phyloP scores from a whole-genome alignment of 2,797 vertebrate genomes.

The Trichosurus vulpecula region DNA sequence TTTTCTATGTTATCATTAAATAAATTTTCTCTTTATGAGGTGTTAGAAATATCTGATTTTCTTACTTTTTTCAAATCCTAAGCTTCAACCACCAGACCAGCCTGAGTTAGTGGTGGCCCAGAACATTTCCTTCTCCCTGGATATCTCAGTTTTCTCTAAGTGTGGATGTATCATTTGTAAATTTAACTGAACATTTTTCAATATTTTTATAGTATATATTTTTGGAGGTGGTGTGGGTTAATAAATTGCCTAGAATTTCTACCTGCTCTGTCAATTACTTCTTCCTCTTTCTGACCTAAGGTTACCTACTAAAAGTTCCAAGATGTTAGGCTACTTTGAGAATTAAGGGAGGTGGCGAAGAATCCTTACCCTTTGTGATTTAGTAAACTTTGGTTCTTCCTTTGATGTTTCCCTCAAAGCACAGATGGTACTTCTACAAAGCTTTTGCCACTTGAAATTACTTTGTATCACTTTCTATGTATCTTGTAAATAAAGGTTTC shows the following conservation, averaged over 20 bases:
- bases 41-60: too few relatives aligned
- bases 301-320: too few relatives aligned
- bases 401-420: too few relatives aligned
- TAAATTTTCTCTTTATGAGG: neutral
- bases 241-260: neutral
- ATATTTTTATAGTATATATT: neutral
- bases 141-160: neutral
- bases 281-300: neutral
- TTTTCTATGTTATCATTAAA: neutral
- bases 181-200: neutral
- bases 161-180: neutral
- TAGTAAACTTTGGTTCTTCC: too few relatives aligned
- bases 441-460: too few relatives aligned
- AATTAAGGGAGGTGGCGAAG: too few relatives aligned
- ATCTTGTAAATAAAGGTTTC: too few relatives aligned
- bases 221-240: neutral
- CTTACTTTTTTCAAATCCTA: neutral
- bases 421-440: too few relatives aligned
- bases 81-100: neutral
- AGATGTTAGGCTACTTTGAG: too few relatives aligned
- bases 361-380: too few relatives aligned
- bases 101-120: neutral
- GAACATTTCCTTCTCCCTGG: neutral
- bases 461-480: too few relatives aligned
- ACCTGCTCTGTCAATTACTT: neutral